Conservation (phyloP, 2,797 vertebrate species). For the Protonibea diacanthus region DNA sequence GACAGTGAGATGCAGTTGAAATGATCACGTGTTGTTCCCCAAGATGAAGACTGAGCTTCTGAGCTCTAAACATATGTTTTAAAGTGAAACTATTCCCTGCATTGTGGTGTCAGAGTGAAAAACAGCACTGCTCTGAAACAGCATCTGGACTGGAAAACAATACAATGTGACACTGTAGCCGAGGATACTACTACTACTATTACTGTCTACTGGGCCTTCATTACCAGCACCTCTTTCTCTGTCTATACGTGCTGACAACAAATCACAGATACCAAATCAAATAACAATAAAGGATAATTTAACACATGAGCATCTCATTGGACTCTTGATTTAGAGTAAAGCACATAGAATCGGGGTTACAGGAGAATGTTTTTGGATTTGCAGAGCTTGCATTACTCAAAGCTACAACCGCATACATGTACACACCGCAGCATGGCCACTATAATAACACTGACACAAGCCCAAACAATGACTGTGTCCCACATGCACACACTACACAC, state of each 20-base stretch:
- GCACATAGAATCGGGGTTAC: no score
- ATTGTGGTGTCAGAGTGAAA: no score
- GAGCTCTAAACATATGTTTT: no score
- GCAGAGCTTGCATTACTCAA: not conserved
- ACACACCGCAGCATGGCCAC: not conserved
- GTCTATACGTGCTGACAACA: not conserved
- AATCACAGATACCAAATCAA: not conserved
- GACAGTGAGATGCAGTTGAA: not conserved
- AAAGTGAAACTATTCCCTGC: no score
- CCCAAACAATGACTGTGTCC: not conserved
- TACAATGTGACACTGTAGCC: no score
- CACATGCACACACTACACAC: not conserved
- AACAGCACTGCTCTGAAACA: no score
- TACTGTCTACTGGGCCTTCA: not conserved
- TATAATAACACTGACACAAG: not conserved
- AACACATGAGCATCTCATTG: not conserved
- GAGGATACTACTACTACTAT: no score
- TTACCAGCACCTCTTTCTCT: not conserved
- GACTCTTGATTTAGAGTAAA: not conserved
- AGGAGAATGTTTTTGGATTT: not conserved
- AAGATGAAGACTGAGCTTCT: no score
- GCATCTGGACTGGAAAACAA: no score
- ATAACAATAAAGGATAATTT: not conserved
- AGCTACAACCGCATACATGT: not conserved
- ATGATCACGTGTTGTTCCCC: no score